Conservation (phyloP, 2,113 vertebrate genomes). For the Zosterops lateralis region DNA sequence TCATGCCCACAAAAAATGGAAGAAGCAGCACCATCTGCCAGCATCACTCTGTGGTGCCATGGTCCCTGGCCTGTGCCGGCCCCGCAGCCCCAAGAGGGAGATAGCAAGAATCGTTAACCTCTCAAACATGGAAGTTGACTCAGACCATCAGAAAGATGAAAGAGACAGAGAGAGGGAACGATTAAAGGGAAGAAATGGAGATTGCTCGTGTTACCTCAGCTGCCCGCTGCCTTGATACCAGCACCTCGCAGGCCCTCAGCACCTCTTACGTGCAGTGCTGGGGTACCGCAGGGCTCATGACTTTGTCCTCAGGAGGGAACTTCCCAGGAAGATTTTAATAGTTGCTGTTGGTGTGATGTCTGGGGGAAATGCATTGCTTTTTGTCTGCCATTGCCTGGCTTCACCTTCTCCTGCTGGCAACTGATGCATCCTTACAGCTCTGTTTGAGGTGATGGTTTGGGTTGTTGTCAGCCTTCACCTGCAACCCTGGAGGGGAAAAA, state of each 20-base stretch:
- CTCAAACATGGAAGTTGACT: not conserved
- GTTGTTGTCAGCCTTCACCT: not conserved
- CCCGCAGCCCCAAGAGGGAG: fast-evolving
- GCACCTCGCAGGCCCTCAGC: not conserved
- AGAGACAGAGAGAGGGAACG: not conserved
- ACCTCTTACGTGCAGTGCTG: not conserved
- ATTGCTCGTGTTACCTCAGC: slow-evolving; percentile 29
- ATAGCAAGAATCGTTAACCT: not conserved
- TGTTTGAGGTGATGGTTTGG: not conserved
- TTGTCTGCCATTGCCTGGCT: slow-evolving; percentile 17
- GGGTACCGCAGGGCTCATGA: not conserved
- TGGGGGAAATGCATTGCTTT: slow-evolving; percentile 14
- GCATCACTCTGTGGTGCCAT: fast-evolving
- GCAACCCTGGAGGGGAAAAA: not conserved
- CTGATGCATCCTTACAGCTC: not conserved
- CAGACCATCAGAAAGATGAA: not conserved
- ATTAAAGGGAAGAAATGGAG: slow-evolving; percentile 36
- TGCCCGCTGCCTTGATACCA: not conserved
- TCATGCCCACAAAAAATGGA: not conserved
- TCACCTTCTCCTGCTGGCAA: slow-evolving; percentile 4
- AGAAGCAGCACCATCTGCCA: not conserved
- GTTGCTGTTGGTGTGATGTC: slow-evolving; percentile 17
- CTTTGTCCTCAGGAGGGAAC: slow-evolving; percentile 15
- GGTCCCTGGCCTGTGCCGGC: fast-evolving
- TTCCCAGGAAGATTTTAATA: slow-evolving; percentile 56